Evolutionary conservation across 1,140 invertebrate species (phyloP).

Genomic region (Mylabris phalerata): DNA sequence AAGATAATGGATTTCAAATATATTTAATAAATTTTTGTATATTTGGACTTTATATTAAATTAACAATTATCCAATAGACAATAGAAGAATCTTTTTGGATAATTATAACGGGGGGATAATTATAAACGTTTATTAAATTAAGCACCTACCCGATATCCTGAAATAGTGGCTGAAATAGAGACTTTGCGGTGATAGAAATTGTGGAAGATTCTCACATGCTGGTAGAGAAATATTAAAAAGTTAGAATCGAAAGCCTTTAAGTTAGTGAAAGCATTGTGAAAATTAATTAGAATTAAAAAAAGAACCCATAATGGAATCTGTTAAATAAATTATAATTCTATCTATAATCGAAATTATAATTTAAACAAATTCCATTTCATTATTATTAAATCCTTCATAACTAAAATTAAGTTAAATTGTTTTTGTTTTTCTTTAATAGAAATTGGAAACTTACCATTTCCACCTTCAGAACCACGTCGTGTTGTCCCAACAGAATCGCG

Average conservation of each 20-base stretch:
- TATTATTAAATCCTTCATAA: too few relatives aligned
- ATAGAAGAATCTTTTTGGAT: too few relatives aligned
- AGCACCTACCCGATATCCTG: conserved; percentile 32
- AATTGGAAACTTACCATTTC: conserved; percentile 41
- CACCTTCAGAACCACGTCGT: conserved; percentile 50
- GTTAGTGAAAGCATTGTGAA: conserved; percentile 12
- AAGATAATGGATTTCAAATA: conserved; percentile 8
- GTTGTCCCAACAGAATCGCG: conserved; percentile 34
- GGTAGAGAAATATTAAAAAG: conserved; percentile 24
- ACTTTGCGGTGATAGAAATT: conserved; percentile 34
- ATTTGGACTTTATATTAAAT: not conserved
- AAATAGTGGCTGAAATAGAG: conserved; percentile 36
- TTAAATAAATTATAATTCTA: too few relatives aligned
- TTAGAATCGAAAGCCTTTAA: not conserved
- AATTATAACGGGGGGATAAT: too few relatives aligned
- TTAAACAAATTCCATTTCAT: too few relatives aligned
- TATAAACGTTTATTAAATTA: too few relatives aligned
- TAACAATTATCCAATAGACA: not conserved
- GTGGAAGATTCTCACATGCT: conserved; percentile 33
- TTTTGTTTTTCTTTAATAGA: not conserved
- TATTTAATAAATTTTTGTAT: not conserved
- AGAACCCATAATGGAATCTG: too few relatives aligned
- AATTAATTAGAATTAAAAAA: not conserved
- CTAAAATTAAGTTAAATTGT: too few relatives aligned
- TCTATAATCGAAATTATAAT: too few relatives aligned